Evolutionary conservation across 2,888 invertebrate genomes (phyloP).

Genomic region (Acronicta leporina): DNA sequence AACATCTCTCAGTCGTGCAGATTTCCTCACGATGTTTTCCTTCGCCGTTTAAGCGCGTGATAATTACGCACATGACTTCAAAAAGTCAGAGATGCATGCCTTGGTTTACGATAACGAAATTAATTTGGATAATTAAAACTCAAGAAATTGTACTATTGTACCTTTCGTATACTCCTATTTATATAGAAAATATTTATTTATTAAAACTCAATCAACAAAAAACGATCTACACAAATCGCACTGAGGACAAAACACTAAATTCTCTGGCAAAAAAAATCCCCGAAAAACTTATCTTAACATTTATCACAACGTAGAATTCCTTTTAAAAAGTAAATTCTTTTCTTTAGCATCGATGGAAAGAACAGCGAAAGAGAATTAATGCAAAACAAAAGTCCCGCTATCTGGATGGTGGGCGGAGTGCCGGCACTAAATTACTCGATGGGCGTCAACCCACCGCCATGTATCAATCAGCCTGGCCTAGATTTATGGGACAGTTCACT

Average conservation of each 20-base stretch:
- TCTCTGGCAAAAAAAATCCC: constrained; percentile 38
- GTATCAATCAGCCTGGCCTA: constrained; percentile 86
- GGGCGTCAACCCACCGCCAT: constrained; percentile 90
- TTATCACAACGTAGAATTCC: constrained; percentile 58
- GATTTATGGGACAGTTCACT: constrained; percentile 89
- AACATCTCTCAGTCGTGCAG: no score
- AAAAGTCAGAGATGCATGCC: no score
- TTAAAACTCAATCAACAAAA: constrained; percentile 34
- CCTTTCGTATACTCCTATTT: no score
- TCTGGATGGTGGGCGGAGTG: constrained; percentile 90
- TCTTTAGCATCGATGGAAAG: constrained; percentile 63
- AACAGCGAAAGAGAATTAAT: constrained; percentile 84
- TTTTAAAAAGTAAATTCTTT: constrained; percentile 62
- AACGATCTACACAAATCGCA: constrained; percentile 48
- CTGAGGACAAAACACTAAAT: constrained; percentile 45
- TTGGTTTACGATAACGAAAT: no score
- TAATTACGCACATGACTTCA: no score
- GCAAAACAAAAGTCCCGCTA: constrained; percentile 88
- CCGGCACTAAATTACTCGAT: constrained; percentile 91
- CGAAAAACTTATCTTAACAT: constrained; percentile 55
- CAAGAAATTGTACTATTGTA: no score
- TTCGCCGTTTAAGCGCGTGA: no score
- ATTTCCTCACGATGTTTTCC: no score
- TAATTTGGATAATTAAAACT: no score
- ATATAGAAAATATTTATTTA: not conserved